A percentile compares a stretch with the other conserved stretches of the same genome.
These are phyloP conservation scores for Drosophila pectinifera DNA, from an alignment of 1,140 invertebrate species.

Conservation along the genomic window DNA sequence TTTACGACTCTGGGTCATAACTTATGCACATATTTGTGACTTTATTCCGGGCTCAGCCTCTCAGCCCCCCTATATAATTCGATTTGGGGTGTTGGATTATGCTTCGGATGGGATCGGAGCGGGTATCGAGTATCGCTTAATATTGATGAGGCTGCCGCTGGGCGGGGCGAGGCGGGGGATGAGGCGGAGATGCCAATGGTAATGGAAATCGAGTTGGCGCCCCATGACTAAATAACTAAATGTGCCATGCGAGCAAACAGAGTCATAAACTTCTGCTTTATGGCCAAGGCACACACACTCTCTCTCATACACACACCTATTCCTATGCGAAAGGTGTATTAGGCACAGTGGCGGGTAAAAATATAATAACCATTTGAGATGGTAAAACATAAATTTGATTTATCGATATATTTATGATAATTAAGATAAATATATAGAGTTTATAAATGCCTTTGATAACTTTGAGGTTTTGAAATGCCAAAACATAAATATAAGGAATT, in stretches of 20 bases:
- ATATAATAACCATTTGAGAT: not conserved
- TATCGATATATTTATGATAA: no score
- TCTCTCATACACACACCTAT: slow-evolving; percentile 15
- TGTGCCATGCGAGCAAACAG: slow-evolving; percentile 74
- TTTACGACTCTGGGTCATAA: slow-evolving; percentile 72
- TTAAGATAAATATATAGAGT: no score
- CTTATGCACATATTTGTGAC: slow-evolving; percentile 79
- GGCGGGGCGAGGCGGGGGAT: not conserved
- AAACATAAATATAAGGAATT: no score
- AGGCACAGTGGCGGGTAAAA: slow-evolving; percentile 4
- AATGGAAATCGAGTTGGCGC: slow-evolving; percentile 48
- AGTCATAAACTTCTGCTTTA: slow-evolving; percentile 81
- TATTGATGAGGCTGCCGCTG: slow-evolving; percentile 65
- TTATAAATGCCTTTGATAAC: no score
- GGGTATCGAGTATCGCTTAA: slow-evolving; percentile 73
- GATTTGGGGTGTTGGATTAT: slow-evolving; percentile 66
- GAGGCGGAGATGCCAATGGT: slow-evolving; percentile 15
- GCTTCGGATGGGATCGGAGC: slow-evolving; percentile 16
- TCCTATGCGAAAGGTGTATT: slow-evolving; percentile 12
- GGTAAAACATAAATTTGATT: not conserved
- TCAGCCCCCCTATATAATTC: slow-evolving; percentile 7
- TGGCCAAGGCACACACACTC: slow-evolving; percentile 43
- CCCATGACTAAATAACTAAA: slow-evolving; percentile 73
- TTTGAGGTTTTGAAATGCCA: no score
- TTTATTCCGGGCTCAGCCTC: slow-evolving; percentile 39